phyloP scores from a whole-genome alignment of 2,888 invertebrate species.

The Endomychus coccineus region DNA sequence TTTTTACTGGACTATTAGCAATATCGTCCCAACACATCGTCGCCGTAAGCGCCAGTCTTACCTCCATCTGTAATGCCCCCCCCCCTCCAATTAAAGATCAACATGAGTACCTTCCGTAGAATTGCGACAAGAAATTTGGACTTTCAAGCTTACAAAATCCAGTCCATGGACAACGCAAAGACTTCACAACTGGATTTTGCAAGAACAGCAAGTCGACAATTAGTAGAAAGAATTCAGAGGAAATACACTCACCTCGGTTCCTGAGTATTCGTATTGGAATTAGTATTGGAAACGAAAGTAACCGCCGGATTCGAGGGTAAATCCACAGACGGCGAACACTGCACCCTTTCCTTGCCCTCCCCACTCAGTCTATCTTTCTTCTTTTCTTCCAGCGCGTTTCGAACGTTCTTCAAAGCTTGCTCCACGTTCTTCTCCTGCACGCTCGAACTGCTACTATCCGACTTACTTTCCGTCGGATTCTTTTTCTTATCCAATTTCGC shows the following conservation, averaged over 20 bases:
- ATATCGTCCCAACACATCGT: too few relatives aligned
- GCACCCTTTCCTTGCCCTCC: conserved; percentile 9
- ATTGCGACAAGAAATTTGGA: too few relatives aligned
- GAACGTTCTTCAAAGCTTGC: conserved; percentile 20
- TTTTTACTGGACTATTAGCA: too few relatives aligned
- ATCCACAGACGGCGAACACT: conserved; percentile 37
- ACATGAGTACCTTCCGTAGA: too few relatives aligned
- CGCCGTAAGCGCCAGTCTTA: too few relatives aligned
- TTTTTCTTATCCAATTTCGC: conserved; percentile 27
- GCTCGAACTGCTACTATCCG: conserved; percentile 33
- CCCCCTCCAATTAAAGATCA: too few relatives aligned
- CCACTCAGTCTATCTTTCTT: conserved; percentile 13
- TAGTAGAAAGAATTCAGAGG: too few relatives aligned
- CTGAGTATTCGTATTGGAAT: conserved; percentile 33
- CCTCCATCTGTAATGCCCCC: too few relatives aligned
- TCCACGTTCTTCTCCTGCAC: conserved; percentile 14
- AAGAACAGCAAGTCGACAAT: too few relatives aligned
- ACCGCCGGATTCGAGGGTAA: conserved; percentile 38
- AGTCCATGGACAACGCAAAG: too few relatives aligned
- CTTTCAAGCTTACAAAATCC: too few relatives aligned
- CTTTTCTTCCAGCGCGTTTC: conserved; percentile 18
- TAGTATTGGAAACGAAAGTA: conserved; percentile 35
- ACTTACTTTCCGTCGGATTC: conserved; percentile 31
- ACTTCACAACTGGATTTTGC: too few relatives aligned
- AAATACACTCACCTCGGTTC: conserved; percentile 32